These are phyloP conservation scores for Machimus atricapillus DNA, from an alignment of 2,888 invertebrate species.

Conservation along the genomic window DNA sequence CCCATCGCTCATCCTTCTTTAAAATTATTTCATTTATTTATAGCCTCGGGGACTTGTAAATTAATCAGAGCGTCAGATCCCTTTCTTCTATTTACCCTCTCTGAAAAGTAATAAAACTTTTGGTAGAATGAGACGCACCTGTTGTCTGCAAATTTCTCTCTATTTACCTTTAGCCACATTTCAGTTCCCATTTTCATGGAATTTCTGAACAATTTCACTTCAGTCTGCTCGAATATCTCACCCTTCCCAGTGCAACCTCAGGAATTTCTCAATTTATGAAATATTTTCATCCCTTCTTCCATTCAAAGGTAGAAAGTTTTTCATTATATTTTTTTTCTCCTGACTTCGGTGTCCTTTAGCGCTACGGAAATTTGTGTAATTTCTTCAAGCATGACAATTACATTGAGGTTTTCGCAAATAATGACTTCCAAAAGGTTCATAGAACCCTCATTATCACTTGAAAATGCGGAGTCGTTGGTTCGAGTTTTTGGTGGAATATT, in stretches of 20 bases:
- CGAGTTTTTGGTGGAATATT: neutral
- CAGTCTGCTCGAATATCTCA: neutral
- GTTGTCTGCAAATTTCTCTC: neutral
- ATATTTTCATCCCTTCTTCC: neutral
- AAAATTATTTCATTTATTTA: neutral
- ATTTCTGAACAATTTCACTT: neutral
- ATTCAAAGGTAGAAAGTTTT: neutral
- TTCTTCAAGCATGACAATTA: neutral
- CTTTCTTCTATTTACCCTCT: neutral
- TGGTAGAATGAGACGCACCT: neutral
- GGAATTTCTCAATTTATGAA: neutral
- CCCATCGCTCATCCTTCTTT: neutral
- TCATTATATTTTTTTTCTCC: neutral
- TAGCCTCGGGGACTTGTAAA: neutral
- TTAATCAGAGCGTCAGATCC: neutral
- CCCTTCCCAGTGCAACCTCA: neutral
- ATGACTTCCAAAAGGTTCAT: neutral
- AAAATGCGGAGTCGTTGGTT: neutral
- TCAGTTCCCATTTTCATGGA: neutral
- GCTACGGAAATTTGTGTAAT: neutral
- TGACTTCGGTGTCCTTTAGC: neutral
- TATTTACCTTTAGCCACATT: neutral
- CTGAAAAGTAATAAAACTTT: neutral
- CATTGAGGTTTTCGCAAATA: neutral
- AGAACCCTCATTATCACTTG: neutral